Conservation (phyloP, 2,888 invertebrate genomes). For the Gymnocheta viridis region DNA sequence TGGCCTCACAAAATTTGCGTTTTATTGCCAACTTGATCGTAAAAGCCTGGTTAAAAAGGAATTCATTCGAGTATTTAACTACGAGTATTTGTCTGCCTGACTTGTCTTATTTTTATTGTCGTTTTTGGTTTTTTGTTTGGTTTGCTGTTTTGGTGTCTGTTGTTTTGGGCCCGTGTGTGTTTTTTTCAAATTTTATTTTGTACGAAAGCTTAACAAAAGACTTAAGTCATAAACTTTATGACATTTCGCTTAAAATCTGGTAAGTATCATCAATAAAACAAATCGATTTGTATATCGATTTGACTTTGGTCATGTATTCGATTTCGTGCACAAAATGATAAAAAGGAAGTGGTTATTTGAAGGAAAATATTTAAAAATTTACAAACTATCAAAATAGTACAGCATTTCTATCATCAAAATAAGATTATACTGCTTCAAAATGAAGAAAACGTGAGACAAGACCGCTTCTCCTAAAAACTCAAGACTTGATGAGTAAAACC, state of each 20-base stretch:
- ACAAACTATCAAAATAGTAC: not conserved
- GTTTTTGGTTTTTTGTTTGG: not conserved
- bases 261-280: slow-evolving; percentile 81
- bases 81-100: slow-evolving; percentile 58
- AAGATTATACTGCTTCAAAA: too few relatives aligned
- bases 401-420: not conserved
- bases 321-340: not conserved
- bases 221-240: slow-evolving; percentile 81
- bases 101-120: slow-evolving; percentile 40
- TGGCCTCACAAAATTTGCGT: slow-evolving; percentile 54
- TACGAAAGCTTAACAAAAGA: slow-evolving; percentile 77
- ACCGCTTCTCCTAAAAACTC: not conserved
- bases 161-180: not conserved
- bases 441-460: not conserved
- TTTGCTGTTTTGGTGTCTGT: slow-evolving; percentile 64
- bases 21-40: slow-evolving; percentile 9
- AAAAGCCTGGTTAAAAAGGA: slow-evolving; percentile 41
- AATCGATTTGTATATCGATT: slow-evolving; percentile 79
- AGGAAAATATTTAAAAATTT: not conserved
- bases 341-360: not conserved
- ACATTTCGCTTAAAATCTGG: slow-evolving; percentile 77
- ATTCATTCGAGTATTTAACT: slow-evolving; percentile 48
- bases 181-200: slow-evolving; percentile 31
- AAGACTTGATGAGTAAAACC: too few relatives aligned
- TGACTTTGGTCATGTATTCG: slow-evolving; percentile 56